These are phyloP conservation scores for Phrynosoma blainvillii DNA, from an alignment of 2,113 vertebrate genomes.

Conservation along the genomic window DNA sequence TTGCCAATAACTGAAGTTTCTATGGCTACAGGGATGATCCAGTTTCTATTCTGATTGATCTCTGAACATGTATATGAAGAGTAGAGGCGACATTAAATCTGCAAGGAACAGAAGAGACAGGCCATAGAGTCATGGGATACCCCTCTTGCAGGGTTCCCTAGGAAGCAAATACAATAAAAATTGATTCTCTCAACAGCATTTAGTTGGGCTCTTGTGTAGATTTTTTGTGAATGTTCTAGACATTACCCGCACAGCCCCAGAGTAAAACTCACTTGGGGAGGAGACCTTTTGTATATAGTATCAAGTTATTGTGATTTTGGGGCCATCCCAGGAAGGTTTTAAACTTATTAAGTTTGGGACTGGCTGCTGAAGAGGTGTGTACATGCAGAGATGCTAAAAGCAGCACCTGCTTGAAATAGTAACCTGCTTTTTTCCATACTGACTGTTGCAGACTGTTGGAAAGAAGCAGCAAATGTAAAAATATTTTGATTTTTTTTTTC, in stretches of 20 bases:
- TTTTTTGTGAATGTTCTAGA: constrained; percentile 8
- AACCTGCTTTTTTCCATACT: constrained; percentile 8
- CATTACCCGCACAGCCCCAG: background rate
- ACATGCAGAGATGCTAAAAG: constrained; percentile 34
- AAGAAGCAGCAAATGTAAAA: constrained; percentile 53
- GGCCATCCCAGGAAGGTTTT: constrained; percentile 25
- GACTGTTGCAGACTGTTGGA: constrained; percentile 40
- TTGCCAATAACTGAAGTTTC: background rate
- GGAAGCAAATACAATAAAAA: background rate
- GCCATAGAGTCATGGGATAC: background rate
- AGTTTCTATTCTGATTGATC: background rate
- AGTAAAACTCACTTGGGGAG: background rate
- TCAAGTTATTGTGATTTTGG: constrained; percentile 19
- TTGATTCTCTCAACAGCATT: constrained; percentile 4
- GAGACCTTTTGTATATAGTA: background rate
- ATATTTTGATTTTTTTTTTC: constrained; percentile 48
- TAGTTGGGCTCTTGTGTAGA: constrained; percentile 51
- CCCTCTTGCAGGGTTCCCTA: background rate
- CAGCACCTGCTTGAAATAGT: background rate
- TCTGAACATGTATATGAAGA: background rate
- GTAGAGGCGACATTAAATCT: background rate
- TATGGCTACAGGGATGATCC: background rate
- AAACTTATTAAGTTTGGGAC: constrained; percentile 49
- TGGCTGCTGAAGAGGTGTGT: constrained; percentile 52
- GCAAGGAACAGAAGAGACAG: background rate